phyloP scores from a whole-genome alignment of 2,113 vertebrate genomes.

The Motacilla tschutschensis region DNA sequence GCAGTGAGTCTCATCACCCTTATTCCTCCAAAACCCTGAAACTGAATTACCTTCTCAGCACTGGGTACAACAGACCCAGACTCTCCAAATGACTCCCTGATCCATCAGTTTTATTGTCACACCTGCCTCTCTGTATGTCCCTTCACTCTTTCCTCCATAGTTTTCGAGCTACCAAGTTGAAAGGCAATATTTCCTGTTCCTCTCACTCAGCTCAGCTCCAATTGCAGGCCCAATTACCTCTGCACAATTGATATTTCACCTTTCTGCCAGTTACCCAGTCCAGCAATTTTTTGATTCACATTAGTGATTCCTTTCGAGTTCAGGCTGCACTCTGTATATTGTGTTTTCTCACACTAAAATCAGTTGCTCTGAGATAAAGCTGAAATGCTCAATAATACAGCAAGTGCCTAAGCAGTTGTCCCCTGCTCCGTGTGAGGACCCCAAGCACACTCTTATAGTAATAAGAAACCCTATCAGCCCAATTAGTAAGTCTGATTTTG shows the following conservation, averaged over 20 bases:
- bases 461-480: neutral
- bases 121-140: neutral
- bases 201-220: neutral
- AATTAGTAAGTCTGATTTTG: neutral
- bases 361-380: neutral
- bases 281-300: constrained; percentile 27
- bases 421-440: neutral
- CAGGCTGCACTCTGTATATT: neutral
- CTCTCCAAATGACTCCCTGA: neutral
- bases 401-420: neutral
- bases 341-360: constrained; percentile 3
- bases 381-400: neutral
- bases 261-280: neutral
- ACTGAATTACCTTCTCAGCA: neutral
- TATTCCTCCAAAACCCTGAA: neutral
- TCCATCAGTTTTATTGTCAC: neutral
- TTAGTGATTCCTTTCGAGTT: constrained; percentile 9
- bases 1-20: neutral
- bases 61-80: neutral
- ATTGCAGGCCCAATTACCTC: constrained; percentile 31
- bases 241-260: constrained; percentile 24
- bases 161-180: neutral
- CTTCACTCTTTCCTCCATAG: neutral
- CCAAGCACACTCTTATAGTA: neutral
- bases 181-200: neutral